Base-by-base conservation (phyloP, 2,797 vertebrate genomes). In the Buceros bicornis region DNA sequence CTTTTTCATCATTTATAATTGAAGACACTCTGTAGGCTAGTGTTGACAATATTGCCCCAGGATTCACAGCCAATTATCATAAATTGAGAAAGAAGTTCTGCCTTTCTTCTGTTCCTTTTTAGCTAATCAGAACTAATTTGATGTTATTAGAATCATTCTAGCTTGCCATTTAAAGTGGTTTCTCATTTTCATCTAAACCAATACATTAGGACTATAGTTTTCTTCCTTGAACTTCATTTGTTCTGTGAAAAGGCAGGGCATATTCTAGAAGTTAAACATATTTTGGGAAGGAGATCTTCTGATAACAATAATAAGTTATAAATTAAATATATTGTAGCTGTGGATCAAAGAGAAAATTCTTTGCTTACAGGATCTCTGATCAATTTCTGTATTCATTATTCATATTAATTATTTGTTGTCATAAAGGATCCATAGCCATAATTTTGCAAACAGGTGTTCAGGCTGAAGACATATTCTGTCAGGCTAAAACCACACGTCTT, bases 51-150 rank as follows among this genome's bases (percentile, higher is more conserved):
- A 78, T 31, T 92, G 83, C 87, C 69, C 42, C 42, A 53, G 64
- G 74, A 85, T 74, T 92, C 73, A 89, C 56, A 87, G 73, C 28
- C 66, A 73, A 15, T 89, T 89, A 66, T 78, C 67, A 48, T 48
- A 72, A 47, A 79, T 40, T 82, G 80, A 91, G 77, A 78, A 87
- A 82, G 60, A 78, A 90, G 16, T 47, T 88, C 43, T 90, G 69
- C 71, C 54, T 70, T 76, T 88, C 43, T 77, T 90, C 77, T 93
- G 20, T 82, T 84, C 48, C 35, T 90, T 96, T 88, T 66, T 78
- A 94, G 67, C 83, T 87, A 91, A 93, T 95, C 73, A 91, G 80
- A 90, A 96, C 37, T 79, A 89, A 96, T 89, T 89, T 73, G 85
- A 73, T 88, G 43, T 84, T 86, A 91, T 40, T 86, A 88, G 43